Base-by-base conservation (phyloP, 2,113 vertebrate genomes). In the Sylvilagus bachmani region DNA sequence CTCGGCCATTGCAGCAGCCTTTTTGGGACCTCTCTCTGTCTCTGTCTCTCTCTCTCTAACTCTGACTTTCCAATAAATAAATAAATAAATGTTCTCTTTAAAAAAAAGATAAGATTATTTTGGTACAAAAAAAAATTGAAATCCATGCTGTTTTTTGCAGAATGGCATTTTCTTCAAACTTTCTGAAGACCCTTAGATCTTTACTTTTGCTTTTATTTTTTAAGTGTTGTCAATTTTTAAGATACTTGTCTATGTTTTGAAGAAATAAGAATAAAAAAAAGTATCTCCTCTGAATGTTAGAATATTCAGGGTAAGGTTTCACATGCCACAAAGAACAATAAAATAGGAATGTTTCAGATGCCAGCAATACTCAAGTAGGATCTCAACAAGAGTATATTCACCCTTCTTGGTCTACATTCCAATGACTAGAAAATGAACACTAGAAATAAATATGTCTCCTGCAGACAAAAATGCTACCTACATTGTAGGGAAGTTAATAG, bases 401-500 rank as follows among this genome's bases (percentile, higher is more conserved):
- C 78, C 49, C 29, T 83, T 93, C 77, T 95, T 92, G 73, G 87
- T 81, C 95, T 67, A 38, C 22, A 79, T 92, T 85, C 66, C 61
- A 91, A 55, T 36, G 67, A 85, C 24, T 21, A 9, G 69, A 87
- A 69, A 73, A 77, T 83, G 67, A 89, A 95, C 53, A 62, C 62
- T 86, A 51, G 67, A 86, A 79, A 91, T 29, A 81, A 94, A 74
- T 62, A 58, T 1, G 9, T 78, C 75, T 87, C 58, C 77, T 64
- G 12, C 14, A 16, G 33, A 93, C 51, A 86, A 78, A 89, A 55
- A 24, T 33, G 62, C 25, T 31, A 95, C 22, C 71, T 79, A 66
- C 67, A 38, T 58, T 51, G 27, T n/a, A 81, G 71, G 53, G 21
- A 80, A 89, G 24, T 74, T 74, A 86, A 17, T 0, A 79, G 38